Conservation (phyloP, 2,113 vertebrate genomes). For the Trinectes maculatus region DNA sequence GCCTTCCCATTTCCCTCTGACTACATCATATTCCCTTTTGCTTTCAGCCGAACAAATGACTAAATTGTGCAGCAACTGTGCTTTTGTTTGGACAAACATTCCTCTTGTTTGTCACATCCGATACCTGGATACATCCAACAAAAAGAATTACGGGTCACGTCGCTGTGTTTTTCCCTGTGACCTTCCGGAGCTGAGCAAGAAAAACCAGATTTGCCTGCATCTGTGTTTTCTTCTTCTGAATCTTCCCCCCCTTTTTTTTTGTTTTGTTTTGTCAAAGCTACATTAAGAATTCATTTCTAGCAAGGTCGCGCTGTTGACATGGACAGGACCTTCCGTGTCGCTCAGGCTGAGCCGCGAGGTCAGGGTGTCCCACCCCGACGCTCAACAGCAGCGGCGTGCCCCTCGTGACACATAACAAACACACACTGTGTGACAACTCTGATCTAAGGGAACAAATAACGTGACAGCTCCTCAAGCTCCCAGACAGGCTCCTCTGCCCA, state of each 20-base stretch:
- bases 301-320: slow-evolving; percentile 56
- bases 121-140: slow-evolving; percentile 30
- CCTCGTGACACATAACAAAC: slow-evolving; percentile 57
- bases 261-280: slow-evolving; percentile 1
- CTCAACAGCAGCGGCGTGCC: slow-evolving; percentile 34
- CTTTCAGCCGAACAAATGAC: slow-evolving; percentile 57
- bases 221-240: no score
- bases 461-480: slow-evolving; percentile 63
- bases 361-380: slow-evolving; percentile 38
- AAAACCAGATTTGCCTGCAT: neutral
- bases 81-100: slow-evolving; percentile 55
- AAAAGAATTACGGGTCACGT: slow-evolving; percentile 39
- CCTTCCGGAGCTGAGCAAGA: slow-evolving; percentile 10
- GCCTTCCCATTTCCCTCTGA: slow-evolving; percentile 66
- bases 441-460: slow-evolving; percentile 66
- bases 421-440: slow-evolving; percentile 58
- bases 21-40: slow-evolving; percentile 61
- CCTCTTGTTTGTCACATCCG: slow-evolving; percentile 51
- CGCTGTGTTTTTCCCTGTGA: slow-evolving; percentile 22
- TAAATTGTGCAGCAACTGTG: slow-evolving; percentile 48
- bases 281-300: slow-evolving; percentile 28
- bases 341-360: slow-evolving; percentile 47
- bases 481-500: slow-evolving; percentile 41
- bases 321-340: slow-evolving; percentile 43
- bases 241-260: neutral